Percentiles rank a stretch among this genome's conserved stretches.
Conservation (phyloP, 2,113 vertebrate species). For the Chitala chitala region DNA sequence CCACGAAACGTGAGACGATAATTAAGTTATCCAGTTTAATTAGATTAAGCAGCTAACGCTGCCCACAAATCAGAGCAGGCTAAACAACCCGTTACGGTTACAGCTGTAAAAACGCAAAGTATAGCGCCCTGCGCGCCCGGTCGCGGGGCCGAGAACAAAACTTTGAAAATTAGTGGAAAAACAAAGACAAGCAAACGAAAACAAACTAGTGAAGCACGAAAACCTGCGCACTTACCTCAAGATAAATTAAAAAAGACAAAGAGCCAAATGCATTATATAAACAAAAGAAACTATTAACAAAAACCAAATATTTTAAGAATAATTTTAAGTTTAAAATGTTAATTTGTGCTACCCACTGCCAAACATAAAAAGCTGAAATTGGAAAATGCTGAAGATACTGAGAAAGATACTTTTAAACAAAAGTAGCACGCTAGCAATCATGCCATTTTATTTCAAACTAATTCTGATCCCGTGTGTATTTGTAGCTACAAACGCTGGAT, state of each 20-base stretch:
- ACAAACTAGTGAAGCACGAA: not conserved
- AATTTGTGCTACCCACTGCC: not conserved
- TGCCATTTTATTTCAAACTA: not conserved
- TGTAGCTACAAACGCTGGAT: not conserved
- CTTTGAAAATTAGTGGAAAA: not conserved
- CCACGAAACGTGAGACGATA: not conserved
- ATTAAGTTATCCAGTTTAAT: conserved; percentile 4
- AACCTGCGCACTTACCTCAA: not conserved
- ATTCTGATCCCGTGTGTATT: not conserved
- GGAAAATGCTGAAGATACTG: not conserved
- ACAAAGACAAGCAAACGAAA: not conserved
- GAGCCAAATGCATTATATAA: not conserved
- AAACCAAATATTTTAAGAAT: too few relatives aligned
- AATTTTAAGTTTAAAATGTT: not conserved
- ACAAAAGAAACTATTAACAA: conserved; percentile 1
- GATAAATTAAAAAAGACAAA: not conserved
- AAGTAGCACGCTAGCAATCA: not conserved
- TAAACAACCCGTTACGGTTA: not conserved
- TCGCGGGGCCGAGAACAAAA: not conserved
- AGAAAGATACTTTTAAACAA: not conserved
- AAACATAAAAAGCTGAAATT: not conserved
- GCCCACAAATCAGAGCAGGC: not conserved
- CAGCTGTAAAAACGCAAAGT: not conserved
- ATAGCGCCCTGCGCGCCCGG: not conserved
- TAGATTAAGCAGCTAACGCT: not conserved